Conservation (phyloP, 2,113 vertebrate species). For the Tiliqua scincoides region DNA sequence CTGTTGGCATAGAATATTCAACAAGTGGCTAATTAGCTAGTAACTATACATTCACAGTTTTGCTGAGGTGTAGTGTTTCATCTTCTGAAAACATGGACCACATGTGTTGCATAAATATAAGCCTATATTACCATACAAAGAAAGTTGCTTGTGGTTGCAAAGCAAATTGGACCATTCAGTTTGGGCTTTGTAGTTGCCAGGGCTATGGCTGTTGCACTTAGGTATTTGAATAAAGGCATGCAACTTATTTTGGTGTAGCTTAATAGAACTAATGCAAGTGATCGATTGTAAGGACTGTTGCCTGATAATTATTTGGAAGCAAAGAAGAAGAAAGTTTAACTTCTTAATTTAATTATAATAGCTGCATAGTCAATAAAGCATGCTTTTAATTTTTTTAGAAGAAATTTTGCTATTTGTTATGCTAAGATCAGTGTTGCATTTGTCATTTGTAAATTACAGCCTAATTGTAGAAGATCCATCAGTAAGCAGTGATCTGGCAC, state of each 20-base stretch:
- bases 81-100: conserved; percentile 14
- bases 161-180: conserved; percentile 4
- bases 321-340: conserved; percentile 38
- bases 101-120: conserved; percentile 9
- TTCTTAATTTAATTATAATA: conserved; percentile 27
- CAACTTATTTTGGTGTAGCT: background rate
- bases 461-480: conserved; percentile 58
- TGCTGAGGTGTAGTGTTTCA: conserved; percentile 12
- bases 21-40: conserved; percentile 25
- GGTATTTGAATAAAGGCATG: background rate
- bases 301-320: conserved; percentile 26
- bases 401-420: conserved; percentile 44
- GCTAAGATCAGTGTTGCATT: conserved; percentile 57
- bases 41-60: conserved; percentile 13
- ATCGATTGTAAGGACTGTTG: background rate
- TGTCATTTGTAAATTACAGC: conserved; percentile 64
- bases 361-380: conserved; percentile 53
- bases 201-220: background rate
- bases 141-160: conserved; percentile 3
- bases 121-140: conserved; percentile 5
- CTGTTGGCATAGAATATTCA: conserved; percentile 20
- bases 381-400: conserved; percentile 63
- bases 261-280: conserved; percentile 27
- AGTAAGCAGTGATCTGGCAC: conserved; percentile 58
- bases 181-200: background rate